phyloP scores from a whole-genome alignment of 2,888 invertebrate species.

The Sussaba pulchella region DNA sequence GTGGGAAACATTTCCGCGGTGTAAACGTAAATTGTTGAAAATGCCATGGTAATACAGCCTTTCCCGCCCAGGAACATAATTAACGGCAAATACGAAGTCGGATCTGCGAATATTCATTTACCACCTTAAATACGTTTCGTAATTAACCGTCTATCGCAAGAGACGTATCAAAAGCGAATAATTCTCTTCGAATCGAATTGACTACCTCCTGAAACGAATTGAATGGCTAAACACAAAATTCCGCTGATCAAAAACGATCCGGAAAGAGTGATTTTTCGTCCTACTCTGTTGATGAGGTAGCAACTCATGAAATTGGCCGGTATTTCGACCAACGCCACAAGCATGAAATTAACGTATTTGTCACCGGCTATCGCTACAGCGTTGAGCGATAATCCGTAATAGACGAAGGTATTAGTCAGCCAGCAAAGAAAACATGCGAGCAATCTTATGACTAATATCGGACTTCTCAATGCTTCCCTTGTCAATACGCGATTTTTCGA shows the following conservation, averaged over 20 bases:
- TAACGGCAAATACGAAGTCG: constrained; percentile 85
- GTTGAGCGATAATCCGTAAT: constrained; percentile 92
- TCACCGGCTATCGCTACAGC: constrained; percentile 91
- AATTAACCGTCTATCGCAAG: background rate
- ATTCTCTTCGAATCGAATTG: constrained; percentile 61
- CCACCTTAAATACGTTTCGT: background rate
- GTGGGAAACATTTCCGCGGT: constrained; percentile 91
- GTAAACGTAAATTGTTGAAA: constrained; percentile 89
- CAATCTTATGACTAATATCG: constrained; percentile 86
- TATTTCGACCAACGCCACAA: constrained; percentile 89
- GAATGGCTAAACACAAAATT: constrained; percentile 86
- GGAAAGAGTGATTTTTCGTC: constrained; percentile 87
- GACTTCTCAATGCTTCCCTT: constrained; percentile 85
- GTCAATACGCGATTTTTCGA: constrained; percentile 72
- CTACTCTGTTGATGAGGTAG: constrained; percentile 86
- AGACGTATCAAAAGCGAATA: constrained; percentile 68
- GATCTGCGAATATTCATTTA: constrained; percentile 79
- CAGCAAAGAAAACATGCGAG: constrained; percentile 91
- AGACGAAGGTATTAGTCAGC: constrained; percentile 92
- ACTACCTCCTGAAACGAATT: constrained; percentile 86
- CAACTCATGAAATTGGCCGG: constrained; percentile 89
- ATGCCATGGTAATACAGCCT: constrained; percentile 88
- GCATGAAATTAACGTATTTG: constrained; percentile 91
- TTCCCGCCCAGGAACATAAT: constrained; percentile 88
- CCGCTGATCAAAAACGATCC: constrained; percentile 88